These are phyloP conservation scores for Cliona cf. orientalis DNA, from an alignment of 37 sponge, comb jelly and placozoan species.

Conservation along the genomic window DNA sequence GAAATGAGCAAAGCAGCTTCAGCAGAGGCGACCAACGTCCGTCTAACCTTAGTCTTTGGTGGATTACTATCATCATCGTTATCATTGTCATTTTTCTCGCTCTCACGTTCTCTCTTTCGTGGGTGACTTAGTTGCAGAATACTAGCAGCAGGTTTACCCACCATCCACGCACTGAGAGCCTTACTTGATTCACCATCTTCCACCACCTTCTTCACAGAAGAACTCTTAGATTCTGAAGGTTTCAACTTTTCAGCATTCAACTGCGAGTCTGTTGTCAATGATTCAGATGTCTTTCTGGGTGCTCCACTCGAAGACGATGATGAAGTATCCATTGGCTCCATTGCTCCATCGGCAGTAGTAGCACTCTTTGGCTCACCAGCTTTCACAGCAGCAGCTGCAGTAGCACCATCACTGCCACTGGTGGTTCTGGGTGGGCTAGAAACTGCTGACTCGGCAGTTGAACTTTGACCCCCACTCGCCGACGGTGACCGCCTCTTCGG, in stretches of 20 bases:
- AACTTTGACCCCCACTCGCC: background rate
- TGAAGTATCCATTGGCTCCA: too few species aligned
- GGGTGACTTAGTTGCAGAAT: slow-evolving; percentile 16
- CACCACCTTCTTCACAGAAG: too few species aligned
- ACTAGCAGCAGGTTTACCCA: slow-evolving; percentile 14
- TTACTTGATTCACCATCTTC: too few species aligned
- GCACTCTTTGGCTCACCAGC: background rate
- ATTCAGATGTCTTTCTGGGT: too few species aligned
- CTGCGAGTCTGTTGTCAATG: too few species aligned
- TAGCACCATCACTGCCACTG: background rate
- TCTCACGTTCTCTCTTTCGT: background rate
- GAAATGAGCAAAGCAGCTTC: slow-evolving; percentile 16
- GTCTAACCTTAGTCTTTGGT: background rate
- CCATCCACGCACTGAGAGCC: background rate
- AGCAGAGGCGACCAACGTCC: background rate
- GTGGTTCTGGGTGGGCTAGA: slow-evolving; percentile 2
- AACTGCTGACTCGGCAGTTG: background rate
- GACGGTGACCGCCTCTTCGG: too few species aligned
- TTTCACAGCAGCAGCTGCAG: background rate
- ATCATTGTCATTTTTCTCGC: background rate
- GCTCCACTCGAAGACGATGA: too few species aligned
- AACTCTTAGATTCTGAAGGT: too few species aligned
- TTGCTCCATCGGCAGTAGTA: background rate
- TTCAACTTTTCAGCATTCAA: too few species aligned
- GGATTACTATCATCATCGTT: background rate